phyloP scores from a whole-genome alignment of 2,113 vertebrate genomes.

The Formicarius rufipectus region DNA sequence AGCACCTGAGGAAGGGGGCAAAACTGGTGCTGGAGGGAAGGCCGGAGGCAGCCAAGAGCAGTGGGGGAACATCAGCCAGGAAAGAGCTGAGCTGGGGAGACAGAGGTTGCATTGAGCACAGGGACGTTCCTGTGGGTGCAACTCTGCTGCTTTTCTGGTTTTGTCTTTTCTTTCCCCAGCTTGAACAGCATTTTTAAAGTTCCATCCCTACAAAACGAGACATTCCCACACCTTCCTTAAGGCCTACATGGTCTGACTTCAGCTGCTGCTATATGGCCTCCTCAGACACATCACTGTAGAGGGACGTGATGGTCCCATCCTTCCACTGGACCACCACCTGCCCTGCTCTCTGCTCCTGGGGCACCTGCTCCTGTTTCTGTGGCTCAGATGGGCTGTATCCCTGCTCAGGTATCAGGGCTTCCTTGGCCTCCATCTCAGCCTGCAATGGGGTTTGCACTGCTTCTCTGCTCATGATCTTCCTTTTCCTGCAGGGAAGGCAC shows the following conservation, averaged over 20 bases:
- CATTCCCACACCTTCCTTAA: fast-evolving
- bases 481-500: conserved; percentile 70
- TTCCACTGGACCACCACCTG: conserved; percentile 77
- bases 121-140: background rate
- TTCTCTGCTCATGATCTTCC: conserved; percentile 64
- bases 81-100: background rate
- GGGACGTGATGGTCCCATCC: conserved; percentile 68
- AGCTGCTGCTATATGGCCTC: background rate
- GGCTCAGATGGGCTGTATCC: background rate
- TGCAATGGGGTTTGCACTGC: background rate
- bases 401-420: conserved; percentile 17
- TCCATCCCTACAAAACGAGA: background rate
- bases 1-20: background rate
- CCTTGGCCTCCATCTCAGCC: conserved; percentile 50
- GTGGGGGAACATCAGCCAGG: background rate
- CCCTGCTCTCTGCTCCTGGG: conserved; percentile 37
- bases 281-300: conserved; percentile 62
- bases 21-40: background rate
- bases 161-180: background rate
- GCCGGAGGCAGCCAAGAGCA: background rate
- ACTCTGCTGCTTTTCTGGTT: background rate
- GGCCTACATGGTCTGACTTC: background rate
- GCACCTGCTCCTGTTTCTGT: background rate
- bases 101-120: background rate
- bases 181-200: background rate